Conservation (phyloP, 2,113 vertebrate genomes). For the Catharus fuscescens region DNA sequence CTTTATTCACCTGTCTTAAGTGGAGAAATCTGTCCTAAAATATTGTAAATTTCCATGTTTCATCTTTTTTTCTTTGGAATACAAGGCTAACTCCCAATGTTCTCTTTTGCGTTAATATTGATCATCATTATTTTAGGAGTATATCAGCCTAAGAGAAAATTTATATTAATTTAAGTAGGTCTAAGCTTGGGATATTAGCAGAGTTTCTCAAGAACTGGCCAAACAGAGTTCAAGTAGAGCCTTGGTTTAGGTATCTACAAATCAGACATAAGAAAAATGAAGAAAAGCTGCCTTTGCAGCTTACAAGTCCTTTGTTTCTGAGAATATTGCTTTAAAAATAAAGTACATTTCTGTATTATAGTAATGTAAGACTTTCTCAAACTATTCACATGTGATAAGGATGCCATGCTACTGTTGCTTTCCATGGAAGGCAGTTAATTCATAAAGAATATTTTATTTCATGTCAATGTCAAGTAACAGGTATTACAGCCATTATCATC, state of each 20-base stretch:
- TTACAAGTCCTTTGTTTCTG: neutral
- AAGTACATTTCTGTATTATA: neutral
- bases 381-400: neutral
- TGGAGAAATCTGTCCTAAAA: neutral
- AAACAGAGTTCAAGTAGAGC: neutral
- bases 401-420: neutral
- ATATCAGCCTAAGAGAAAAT: neutral
- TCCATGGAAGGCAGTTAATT: neutral
- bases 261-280: neutral
- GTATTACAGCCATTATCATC: neutral
- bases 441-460: neutral
- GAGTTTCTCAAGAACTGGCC: neutral
- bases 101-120: neutral
- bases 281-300: neutral
- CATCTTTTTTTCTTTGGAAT: neutral
- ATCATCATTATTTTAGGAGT: neutral
- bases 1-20: neutral
- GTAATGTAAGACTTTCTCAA: neutral
- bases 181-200: neutral
- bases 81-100: neutral
- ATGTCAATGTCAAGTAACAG: neutral
- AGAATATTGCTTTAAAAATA: neutral
- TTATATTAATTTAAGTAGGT: neutral
- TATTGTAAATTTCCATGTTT: neutral
- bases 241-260: neutral